Percentiles rank a stretch among this genome's conserved stretches.
phyloP scores from a whole-genome alignment of 2,797 vertebrate genomes.

The Thalassophryne amazonica region DNA sequence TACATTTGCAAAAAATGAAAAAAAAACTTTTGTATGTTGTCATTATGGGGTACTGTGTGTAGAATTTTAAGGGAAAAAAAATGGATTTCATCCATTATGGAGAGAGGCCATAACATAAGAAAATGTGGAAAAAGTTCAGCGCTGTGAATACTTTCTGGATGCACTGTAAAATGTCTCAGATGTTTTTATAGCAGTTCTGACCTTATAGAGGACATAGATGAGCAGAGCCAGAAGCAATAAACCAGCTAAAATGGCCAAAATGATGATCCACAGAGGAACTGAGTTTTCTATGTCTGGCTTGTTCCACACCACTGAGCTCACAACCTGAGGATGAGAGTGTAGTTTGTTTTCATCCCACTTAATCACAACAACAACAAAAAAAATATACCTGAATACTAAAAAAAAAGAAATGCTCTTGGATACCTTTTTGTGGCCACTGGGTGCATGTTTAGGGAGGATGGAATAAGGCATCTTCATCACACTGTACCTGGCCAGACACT shows the following conservation, averaged over 20 bases:
- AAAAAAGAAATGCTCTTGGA: neutral
- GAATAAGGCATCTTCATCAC: slow-evolving; percentile 87
- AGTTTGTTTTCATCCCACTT: neutral
- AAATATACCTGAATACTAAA: neutral
- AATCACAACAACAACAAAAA: neutral
- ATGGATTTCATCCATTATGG: no score
- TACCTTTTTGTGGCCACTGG: slow-evolving; percentile 84
- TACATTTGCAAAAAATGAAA: no score
- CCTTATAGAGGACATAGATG: slow-evolving; percentile 93
- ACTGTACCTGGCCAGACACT: slow-evolving; percentile 82
- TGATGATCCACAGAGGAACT: slow-evolving; percentile 92
- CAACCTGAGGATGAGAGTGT: slow-evolving; percentile 67
- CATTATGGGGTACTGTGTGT: no score
- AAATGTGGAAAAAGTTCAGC: no score
- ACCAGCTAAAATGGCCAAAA: slow-evolving; percentile 89
- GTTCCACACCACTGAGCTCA: slow-evolving; percentile 85
- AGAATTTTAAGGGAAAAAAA: no score
- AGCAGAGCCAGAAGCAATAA: slow-evolving; percentile 89
- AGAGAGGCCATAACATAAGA: no score
- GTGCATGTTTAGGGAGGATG: slow-evolving; percentile 77
- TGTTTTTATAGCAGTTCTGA: slow-evolving; percentile 53
- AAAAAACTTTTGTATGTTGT: no score
- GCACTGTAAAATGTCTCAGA: no score
- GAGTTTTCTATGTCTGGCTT: slow-evolving; percentile 84
- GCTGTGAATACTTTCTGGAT: no score